phyloP scores from a whole-genome alignment of 2,797 vertebrate genomes.

The Silurus aristotelis region DNA sequence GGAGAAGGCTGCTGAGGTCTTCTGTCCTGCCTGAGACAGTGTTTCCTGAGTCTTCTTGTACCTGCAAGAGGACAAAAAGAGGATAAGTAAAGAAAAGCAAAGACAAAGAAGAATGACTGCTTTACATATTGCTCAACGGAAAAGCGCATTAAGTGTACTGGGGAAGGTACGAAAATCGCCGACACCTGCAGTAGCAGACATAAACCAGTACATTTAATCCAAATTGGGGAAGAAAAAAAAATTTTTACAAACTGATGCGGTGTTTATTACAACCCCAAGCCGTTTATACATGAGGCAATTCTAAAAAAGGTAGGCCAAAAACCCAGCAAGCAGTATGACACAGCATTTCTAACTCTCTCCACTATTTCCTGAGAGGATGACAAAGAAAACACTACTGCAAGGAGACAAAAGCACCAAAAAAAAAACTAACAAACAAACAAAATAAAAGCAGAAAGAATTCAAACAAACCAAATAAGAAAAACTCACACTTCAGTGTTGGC shows the following conservation, averaged over 20 bases:
- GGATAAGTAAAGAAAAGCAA: not conserved
- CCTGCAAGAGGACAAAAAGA: slow-evolving; percentile 69
- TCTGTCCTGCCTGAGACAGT: slow-evolving; percentile 88
- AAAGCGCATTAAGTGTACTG: not conserved
- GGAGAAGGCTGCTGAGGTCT: slow-evolving; percentile 87
- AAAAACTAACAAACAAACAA: slow-evolving; percentile 21
- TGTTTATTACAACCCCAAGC: not conserved
- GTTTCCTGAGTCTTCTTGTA: slow-evolving; percentile 92
- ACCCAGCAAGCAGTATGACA: slow-evolving; percentile 39
- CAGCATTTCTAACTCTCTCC: slow-evolving; percentile 18
- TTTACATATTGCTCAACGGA: not conserved
- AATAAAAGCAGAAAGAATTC: slow-evolving; percentile 43
- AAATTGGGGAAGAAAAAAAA: not conserved
- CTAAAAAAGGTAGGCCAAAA: slow-evolving; percentile 37
- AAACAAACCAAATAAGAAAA: slow-evolving; percentile 60
- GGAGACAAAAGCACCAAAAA: slow-evolving; percentile 43
- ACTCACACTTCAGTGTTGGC: slow-evolving; percentile 89
- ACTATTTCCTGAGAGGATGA: slow-evolving; percentile 5
- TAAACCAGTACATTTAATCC: not conserved
- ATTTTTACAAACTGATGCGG: not conserved
- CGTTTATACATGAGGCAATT: slow-evolving; percentile 8
- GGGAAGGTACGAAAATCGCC: not conserved
- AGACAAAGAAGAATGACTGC: not conserved
- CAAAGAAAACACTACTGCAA: slow-evolving; percentile 10
- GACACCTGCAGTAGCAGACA: not conserved